Evolutionary conservation across 1,140 invertebrate genomes (phyloP), one percentile per base, ranked within the genome.

Genomic region (Drosophila triauraria): DNA sequence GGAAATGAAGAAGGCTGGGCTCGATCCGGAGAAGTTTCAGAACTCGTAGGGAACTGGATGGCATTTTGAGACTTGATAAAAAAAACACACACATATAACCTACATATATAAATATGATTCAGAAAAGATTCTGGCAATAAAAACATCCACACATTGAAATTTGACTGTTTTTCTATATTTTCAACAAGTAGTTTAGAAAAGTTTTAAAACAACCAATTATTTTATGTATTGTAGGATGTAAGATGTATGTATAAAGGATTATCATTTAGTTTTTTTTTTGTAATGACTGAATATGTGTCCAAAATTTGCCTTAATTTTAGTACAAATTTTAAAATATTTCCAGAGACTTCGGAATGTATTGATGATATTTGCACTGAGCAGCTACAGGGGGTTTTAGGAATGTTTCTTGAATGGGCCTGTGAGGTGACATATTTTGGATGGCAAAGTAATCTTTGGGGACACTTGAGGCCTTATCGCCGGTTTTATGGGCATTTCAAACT

Each of bases 1-100:
- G 7, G 95, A 98, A 93, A 98, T 99, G 97, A 98, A 97, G 92
- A 94, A 95, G 82, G 93, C 94, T 63, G 96, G 96, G 13, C 88
- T 99, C 6, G 95, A 98, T 93, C 96, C 97, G 20, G 88, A 92
- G 51, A 85, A 82, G 38, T 87, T 82, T 32, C 51, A 53, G 35
- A 46, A 30, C 53, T 32, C 50, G 20, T 70, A 53, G 23, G 23
- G 10, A 50, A 30, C 8, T 47, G 15, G 23, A 9, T 43, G n/a
- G 23, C n/a, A 48, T 23, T 23, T 64, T 51, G 15, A 20, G n/a
- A 48, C 23, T 32, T 25, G 25, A 43, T 57, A 4, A 20, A n/a
- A n/a, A 38, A 9, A 4, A 30, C 64, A 23, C 35, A 48, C 65
- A 23, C 54, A 48, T 4, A 12, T 20, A 27, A 9, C 9, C 17